Base-by-base conservation (phyloP, 2,113 vertebrate genomes). In the Marmota monax region DNA sequence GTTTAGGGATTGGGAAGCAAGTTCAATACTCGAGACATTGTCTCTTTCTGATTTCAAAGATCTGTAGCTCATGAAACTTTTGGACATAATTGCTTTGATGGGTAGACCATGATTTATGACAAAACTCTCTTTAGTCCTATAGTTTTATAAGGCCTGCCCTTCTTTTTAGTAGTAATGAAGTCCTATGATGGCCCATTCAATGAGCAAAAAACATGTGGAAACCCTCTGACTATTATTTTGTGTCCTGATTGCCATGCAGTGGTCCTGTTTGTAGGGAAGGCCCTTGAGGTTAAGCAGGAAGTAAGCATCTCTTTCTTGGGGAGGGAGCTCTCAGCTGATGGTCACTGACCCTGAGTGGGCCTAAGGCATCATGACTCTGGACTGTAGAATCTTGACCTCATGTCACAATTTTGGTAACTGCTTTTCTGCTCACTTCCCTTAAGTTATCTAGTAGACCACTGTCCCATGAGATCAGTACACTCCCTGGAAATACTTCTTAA, bases 401-500 rank as follows among this genome's bases (percentile, higher is more conserved):
- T 53, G 37, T 90, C 76, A 13, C 25, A 8, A 73, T 92, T 95
- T 78, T 78, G 67, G 79, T 92, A 42, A 42, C 29, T 51, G n/a
- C 63, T 84, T 69, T 84, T 83, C 76, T 84, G 56, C n/a, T 87
- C 91, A 18, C 76, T 25, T 37, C 77, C 20, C 92, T 0, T 32
- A 18, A 1, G 45, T 93, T 84, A 82, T 89, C 25, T 12, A 3
- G 10, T 39, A 39, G 39, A 37, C 61, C 82, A 45, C 27, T 92
- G 34, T 95, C 85, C 78, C 3, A 0, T 63, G 79, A 96, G 76
- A 96, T n/a, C 82, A 45, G 89, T 7, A 14, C 70, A 37, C 86
- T 95, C 95, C 84, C 85, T 97, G 80, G 89, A 96, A 97, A 27
- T 94, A 39, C 74, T 94, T 96, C 78, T 92, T 98, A 96, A 97